These are phyloP conservation scores for Eulacestoma nigropectus DNA, from an alignment of 2,113 vertebrate genomes.

Conservation along the genomic window DNA sequence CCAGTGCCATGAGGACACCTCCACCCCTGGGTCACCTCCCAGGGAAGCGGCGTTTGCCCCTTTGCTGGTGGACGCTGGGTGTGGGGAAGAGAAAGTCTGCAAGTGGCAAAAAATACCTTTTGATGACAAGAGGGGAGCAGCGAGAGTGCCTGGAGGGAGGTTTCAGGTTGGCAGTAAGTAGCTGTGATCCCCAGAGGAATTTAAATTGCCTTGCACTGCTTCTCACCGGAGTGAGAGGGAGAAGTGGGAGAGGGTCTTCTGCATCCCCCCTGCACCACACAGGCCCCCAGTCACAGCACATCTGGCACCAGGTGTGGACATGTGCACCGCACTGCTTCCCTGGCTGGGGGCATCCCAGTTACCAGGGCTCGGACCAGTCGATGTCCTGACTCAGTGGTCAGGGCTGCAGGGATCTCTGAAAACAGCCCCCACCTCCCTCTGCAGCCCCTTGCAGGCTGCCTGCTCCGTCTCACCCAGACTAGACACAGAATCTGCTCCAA, in stretches of 20 bases:
- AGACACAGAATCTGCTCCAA: background rate
- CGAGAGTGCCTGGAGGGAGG: background rate
- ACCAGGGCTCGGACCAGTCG: fast-evolving
- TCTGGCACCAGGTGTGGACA: background rate
- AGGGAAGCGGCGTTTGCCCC: fast-evolving
- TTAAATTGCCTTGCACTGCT: background rate
- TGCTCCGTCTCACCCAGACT: background rate
- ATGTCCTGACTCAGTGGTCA: fast-evolving
- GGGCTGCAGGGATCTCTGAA: background rate
- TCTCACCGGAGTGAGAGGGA: fast-evolving
- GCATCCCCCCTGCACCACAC: background rate
- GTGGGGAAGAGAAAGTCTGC: background rate
- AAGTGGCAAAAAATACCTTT: background rate
- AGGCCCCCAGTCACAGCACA: background rate
- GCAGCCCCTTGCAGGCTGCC: background rate
- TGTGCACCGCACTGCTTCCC: fast-evolving
- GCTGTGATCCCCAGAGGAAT: background rate
- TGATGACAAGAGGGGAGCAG: background rate
- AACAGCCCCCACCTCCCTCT: background rate
- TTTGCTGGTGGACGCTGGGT: background rate
- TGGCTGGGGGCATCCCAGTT: background rate
- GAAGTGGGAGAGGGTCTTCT: background rate
- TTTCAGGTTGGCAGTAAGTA: background rate
- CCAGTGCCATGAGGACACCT: fast-evolving
- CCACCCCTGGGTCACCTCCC: background rate